Evolutionary conservation across 2,797 vertebrate genomes (phyloP), one percentile per base, ranked within the genome.

Genomic region (Pagetopsis macropterus): DNA sequence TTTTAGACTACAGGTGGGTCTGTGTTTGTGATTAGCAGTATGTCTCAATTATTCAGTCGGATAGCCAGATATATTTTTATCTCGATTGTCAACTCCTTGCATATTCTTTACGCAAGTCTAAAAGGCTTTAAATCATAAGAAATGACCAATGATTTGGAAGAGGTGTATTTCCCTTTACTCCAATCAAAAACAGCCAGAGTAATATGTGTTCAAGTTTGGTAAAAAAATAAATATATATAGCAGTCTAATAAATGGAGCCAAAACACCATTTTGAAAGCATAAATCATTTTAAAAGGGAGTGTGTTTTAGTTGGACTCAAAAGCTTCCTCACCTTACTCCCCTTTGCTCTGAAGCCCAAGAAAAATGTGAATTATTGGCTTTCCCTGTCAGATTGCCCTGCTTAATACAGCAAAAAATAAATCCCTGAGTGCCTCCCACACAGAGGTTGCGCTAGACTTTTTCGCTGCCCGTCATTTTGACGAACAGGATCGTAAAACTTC

Each of bases 1-100:
- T 98, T 87, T 89, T 99, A 91, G 96, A 99, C 88, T 98, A 98
- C 72, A 98, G 97, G 98, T 99, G 92, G 3, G 94, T 93, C 68
- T 55, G 60, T 65, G 46, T 63, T 64, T 4, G 15, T 67, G 52
- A 71, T 9, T 75, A 55, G 44, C 45, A 64, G n/a, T 41, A 37
- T 56, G 40, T 62, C 59, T 64, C 50, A 72, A 40, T 78, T 61
- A 65, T 41, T 72, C 58, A 64, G 78, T 74, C 44, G 72, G 27
- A 74, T 27, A 58, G 27, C 70, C 77, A 84, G 40, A 60, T 21
- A 48, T 14, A 70, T 70, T 72, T 57, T 60, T 49, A 66, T 86
- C 79, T 69, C 59, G 51, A 82, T 81, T 75, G 49, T 60, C 64
- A 4, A 51, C 21, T 70, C 31, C 58, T 64, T 79, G 33, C 17